Evolutionary conservation across 2,888 invertebrate species (phyloP).

Genomic region (Sarcophaga caerulescens): DNA sequence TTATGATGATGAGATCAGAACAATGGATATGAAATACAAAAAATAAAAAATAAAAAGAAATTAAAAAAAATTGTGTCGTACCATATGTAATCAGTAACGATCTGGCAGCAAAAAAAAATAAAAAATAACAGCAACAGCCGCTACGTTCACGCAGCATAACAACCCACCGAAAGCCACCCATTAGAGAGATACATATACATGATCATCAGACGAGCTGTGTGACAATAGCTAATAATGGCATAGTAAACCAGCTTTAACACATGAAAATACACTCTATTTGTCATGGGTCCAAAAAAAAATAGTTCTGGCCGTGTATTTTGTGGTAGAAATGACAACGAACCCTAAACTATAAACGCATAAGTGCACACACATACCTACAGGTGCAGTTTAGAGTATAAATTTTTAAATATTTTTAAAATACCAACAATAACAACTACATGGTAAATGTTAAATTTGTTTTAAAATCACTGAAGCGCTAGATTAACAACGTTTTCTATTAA

Average conservation of each 20-base stretch:
- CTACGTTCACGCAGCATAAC: slow-evolving; percentile 59
- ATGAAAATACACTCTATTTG: slow-evolving; percentile 24
- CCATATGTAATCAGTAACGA: slow-evolving; percentile 58
- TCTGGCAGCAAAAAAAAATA: slow-evolving; percentile 44
- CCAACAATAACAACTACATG: background rate
- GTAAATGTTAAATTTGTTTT: slow-evolving; percentile 24
- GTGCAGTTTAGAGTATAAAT: slow-evolving; percentile 55
- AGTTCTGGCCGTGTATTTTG: slow-evolving; percentile 34
- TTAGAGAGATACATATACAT: slow-evolving; percentile 38
- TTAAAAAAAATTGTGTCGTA: slow-evolving; percentile 54
- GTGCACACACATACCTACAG: slow-evolving; percentile 25
- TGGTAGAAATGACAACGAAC: slow-evolving; percentile 61
- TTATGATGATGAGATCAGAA: slow-evolving; percentile 62
- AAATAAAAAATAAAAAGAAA: slow-evolving; percentile 26
- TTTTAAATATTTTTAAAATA: background rate
- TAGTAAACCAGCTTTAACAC: slow-evolving; percentile 18
- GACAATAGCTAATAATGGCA: background rate
- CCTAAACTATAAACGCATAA: slow-evolving; percentile 56
- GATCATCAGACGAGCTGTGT: slow-evolving; percentile 16
- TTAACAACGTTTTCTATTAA: slow-evolving; percentile 24
- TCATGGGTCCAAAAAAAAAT: background rate
- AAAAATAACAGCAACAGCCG: slow-evolving; percentile 31
- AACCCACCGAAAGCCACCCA: slow-evolving; percentile 56
- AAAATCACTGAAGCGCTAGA: slow-evolving; percentile 65
- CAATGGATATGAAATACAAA: slow-evolving; percentile 29